Evolutionary conservation across 23 tunicate species (phyloP).

Genomic region (Trididemnum miniatum): DNA sequence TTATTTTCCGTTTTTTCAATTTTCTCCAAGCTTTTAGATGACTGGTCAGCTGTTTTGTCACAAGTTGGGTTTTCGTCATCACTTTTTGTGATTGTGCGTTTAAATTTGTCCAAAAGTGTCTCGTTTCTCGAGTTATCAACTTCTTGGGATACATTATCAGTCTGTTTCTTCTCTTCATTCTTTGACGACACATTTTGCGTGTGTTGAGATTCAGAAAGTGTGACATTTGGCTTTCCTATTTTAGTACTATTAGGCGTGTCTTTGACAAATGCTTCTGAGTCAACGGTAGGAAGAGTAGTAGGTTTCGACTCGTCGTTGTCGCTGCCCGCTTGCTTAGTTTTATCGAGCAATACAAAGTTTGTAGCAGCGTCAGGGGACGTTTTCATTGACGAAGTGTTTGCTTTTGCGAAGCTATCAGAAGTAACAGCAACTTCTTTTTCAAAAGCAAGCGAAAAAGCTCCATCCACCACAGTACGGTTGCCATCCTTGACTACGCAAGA

Average conservation of each 20-base stretch:
- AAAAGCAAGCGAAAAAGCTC: not conserved
- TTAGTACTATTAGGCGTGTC: constrained; percentile 14
- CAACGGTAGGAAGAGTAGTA: not conserved
- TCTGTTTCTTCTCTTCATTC: not conserved
- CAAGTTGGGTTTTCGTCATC: not conserved
- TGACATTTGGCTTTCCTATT: not conserved
- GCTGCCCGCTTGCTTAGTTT: not conserved
- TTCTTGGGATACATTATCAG: not conserved
- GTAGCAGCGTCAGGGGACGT: not conserved
- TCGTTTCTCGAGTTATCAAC: not conserved
- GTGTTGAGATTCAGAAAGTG: not conserved
- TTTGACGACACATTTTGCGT: not conserved
- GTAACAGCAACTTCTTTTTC: not conserved
- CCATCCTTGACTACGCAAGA: constrained; percentile 49
- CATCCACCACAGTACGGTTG: constrained; percentile 38
- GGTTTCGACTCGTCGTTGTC: not conserved
- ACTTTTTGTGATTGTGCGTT: not conserved
- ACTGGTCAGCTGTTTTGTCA: not conserved
- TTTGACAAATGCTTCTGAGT: not conserved
- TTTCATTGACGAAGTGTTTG: not conserved
- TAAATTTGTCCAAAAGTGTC: constrained; percentile 6
- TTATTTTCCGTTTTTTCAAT: no score
- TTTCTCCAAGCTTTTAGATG: no score
- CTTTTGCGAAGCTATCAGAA: not conserved
- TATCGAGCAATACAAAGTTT: not conserved